Evolutionary conservation across 2,888 invertebrate genomes (phyloP).

Genomic region (Lymantria dispar): DNA sequence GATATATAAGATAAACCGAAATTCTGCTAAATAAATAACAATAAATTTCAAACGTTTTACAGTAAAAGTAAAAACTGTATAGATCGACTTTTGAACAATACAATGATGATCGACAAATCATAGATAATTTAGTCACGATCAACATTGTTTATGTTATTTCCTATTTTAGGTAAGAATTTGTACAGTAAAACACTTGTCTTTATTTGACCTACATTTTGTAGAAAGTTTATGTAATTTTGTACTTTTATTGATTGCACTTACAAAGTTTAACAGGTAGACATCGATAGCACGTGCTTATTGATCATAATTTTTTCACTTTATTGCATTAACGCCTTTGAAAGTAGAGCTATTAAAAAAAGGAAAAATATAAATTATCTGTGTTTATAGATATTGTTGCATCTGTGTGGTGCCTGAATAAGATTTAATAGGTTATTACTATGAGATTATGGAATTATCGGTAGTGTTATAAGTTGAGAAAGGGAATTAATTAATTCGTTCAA

Average conservation of each 20-base stretch:
- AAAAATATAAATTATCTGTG: too few relatives aligned
- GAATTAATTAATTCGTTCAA: too few relatives aligned
- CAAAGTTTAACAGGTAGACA: slow-evolving; percentile 4
- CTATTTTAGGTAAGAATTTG: slow-evolving; percentile 14
- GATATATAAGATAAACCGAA: too few relatives aligned
- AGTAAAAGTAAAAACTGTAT: too few relatives aligned
- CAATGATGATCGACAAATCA: not conserved
- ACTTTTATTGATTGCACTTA: slow-evolving; percentile 16
- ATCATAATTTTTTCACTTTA: not conserved
- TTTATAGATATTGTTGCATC: too few relatives aligned
- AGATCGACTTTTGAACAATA: not conserved
- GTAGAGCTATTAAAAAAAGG: not conserved
- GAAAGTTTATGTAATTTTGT: slow-evolving; percentile 22
- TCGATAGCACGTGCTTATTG: slow-evolving; percentile 3
- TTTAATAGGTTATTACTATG: too few relatives aligned
- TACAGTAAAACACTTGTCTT: slow-evolving; percentile 10
- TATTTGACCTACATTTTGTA: slow-evolving; percentile 14
- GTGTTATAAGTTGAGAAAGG: too few relatives aligned
- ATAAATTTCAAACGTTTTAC: too few relatives aligned
- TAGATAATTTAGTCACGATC: not conserved
- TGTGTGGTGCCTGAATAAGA: too few relatives aligned
- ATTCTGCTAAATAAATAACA: too few relatives aligned
- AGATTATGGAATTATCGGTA: too few relatives aligned
- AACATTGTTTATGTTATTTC: slow-evolving; percentile 2
- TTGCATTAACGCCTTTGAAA: not conserved